A percentile compares a stretch with the other conserved stretches of the same genome.
Conservation (phyloP, 2,888 invertebrate genomes). For the Epiblema foenella region DNA sequence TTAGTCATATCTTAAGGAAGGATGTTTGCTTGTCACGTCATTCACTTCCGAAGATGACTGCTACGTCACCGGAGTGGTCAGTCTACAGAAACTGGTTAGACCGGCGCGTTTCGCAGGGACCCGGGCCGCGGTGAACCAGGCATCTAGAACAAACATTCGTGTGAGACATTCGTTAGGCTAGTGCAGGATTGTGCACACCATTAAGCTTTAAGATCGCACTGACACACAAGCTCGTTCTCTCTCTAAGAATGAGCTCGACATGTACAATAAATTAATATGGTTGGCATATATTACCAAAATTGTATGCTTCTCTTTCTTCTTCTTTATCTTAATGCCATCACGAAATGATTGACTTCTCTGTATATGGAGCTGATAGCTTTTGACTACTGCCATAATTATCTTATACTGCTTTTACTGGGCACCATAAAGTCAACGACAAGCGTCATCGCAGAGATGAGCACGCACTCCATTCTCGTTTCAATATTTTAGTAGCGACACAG, state of each 20-base stretch:
- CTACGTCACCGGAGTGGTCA: slow-evolving; percentile 51
- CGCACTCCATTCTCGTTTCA: slow-evolving; percentile 76
- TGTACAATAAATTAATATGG: neutral
- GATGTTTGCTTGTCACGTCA: slow-evolving; percentile 61
- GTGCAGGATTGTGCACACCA: slow-evolving; percentile 56
- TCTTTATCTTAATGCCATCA: neutral
- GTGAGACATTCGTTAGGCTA: slow-evolving; percentile 63
- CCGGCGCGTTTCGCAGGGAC: slow-evolving; percentile 66
- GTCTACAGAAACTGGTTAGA: slow-evolving; percentile 57
- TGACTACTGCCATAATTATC: slow-evolving; percentile 46
- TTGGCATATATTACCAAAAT: neutral
- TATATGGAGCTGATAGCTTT: neutral
- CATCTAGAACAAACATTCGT: slow-evolving; percentile 67
- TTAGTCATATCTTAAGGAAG: slow-evolving; percentile 49
- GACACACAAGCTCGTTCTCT: neutral
- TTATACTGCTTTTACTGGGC: slow-evolving; percentile 60
- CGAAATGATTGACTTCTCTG: neutral
- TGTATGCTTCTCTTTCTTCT: too few relatives aligned
- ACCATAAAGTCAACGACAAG: slow-evolving; percentile 53
- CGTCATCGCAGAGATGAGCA: slow-evolving; percentile 68
- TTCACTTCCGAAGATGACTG: slow-evolving; percentile 61
- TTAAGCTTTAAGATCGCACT: neutral
- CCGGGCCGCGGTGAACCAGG: slow-evolving; percentile 64
- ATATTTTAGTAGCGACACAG: slow-evolving; percentile 84
- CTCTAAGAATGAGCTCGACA: neutral